A percentile compares a stretch with the other conserved stretches of the same genome.
Evolutionary conservation across 2,797 vertebrate genomes (phyloP).

Genomic region (Lutjanus argentimaculatus): DNA sequence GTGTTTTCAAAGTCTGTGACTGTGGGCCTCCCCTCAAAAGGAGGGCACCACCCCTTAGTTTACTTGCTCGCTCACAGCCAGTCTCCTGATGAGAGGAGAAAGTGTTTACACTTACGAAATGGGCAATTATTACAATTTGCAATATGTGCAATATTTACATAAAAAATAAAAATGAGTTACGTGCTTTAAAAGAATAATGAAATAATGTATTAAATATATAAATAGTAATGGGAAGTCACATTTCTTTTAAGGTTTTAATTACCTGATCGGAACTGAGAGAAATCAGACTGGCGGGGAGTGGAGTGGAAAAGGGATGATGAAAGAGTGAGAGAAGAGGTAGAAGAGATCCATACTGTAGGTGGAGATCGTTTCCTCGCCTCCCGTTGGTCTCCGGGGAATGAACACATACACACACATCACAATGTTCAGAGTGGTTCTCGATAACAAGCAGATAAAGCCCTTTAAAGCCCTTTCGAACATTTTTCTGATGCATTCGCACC

Average conservation of each 20-base stretch:
- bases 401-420: slow-evolving; percentile 25
- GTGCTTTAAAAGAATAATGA: background rate
- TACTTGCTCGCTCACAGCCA: background rate
- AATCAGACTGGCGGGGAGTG: background rate
- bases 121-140: background rate
- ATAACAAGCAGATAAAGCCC: slow-evolving; percentile 48
- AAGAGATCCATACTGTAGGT: slow-evolving; percentile 33
- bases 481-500: slow-evolving; percentile 7
- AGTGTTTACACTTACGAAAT: background rate
- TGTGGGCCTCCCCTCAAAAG: too few species aligned
- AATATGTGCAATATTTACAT: background rate
- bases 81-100: background rate
- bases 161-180: too few species aligned
- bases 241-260: background rate
- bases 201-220: background rate
- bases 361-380: slow-evolving; percentile 39
- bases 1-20: too few species aligned
- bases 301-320: slow-evolving; percentile 7
- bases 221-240: too few species aligned
- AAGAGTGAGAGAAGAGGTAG: slow-evolving; percentile 23
- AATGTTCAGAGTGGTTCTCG: slow-evolving; percentile 6
- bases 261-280: slow-evolving; percentile 23
- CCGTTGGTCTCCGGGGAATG: slow-evolving; percentile 45
- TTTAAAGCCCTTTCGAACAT: slow-evolving; percentile 31
- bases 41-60: too few species aligned